Evolutionary conservation across 92 coral and sea anemone genomes (phyloP), one percentile per base, ranked within the genome.

Genomic region (Bergia puertoricense): DNA sequence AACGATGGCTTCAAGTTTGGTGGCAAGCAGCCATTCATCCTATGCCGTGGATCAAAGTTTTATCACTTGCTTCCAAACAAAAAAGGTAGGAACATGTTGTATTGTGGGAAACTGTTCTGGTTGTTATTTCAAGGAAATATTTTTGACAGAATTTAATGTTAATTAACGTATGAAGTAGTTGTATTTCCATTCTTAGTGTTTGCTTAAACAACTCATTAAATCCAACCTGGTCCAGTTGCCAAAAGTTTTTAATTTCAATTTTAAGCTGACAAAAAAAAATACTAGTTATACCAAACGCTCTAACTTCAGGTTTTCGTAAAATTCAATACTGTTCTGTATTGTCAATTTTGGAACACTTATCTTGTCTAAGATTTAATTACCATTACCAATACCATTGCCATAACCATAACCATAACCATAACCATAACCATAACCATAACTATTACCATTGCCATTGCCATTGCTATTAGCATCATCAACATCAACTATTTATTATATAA

Each of bases 11-110:
- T 81, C 85, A 65, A 81, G 85, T 41, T 51, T 59, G 11, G 74
- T 74, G 0, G 4, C 39, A 40, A 56, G 59, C 74, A 81, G 73
- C 54, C 11, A 10, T 18, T 38, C 37, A 18, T 81, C 45, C 48
- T 59, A 81, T 38, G 85, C 73, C 23, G 69, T 81, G 23, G 85
- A 81, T 40, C 23, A 57, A 59, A 81, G 73, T 59, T 37, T 81
- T 39, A 18, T 15, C 44, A 81, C 85, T 6, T 81, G 85, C 73
- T 81, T 81, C 73, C 48, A 15, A 11, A 23, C 85, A 56, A 5
- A 81, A 18, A 14, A 59, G 85, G 85, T 81, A 37, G 54, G 80
- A 42, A 20, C 48, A 18, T 3, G 42, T 44, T 76, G 68, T 20
- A 3, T 62, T 62, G 68, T 62, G 68, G 20, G 6, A 40, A 41